These are phyloP conservation scores for Eupsilia transversa DNA, from an alignment of 2,888 invertebrate genomes.

Conservation along the genomic window DNA sequence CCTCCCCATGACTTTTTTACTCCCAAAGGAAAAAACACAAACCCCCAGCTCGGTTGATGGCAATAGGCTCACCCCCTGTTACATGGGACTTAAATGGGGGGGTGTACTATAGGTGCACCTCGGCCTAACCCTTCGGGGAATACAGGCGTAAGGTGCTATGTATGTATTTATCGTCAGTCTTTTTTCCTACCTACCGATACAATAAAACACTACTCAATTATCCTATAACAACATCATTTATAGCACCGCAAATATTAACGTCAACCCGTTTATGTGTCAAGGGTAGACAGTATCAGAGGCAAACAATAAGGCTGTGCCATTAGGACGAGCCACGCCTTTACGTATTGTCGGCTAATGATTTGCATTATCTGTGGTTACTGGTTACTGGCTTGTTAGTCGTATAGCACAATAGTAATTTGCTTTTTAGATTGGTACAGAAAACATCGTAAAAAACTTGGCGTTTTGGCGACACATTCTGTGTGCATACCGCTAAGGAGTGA, in stretches of 20 bases:
- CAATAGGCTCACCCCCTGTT: background rate
- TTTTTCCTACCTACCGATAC: background rate
- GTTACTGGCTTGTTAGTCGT: constrained; percentile 17
- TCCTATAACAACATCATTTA: constrained; percentile 46
- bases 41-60: too few relatives aligned
- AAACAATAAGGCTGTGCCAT: constrained; percentile 59
- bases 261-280: constrained; percentile 63
- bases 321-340: constrained; percentile 60
- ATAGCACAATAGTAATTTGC: background rate
- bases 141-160: background rate
- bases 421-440: background rate
- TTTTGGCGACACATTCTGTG: background rate
- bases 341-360: constrained; percentile 60
- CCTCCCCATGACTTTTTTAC: background rate
- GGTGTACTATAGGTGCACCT: background rate
- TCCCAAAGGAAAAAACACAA: too few relatives aligned
- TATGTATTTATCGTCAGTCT: background rate
- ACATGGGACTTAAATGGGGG: background rate
- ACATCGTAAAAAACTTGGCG: background rate
- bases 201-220: constrained; percentile 28
- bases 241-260: constrained; percentile 47
- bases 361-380: constrained; percentile 50
- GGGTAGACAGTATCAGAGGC: constrained; percentile 61
- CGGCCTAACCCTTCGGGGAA: too few relatives aligned
- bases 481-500: background rate